Evolutionary conservation across 1,140 invertebrate genomes (phyloP).

Genomic region (Drosophila subobscura): DNA sequence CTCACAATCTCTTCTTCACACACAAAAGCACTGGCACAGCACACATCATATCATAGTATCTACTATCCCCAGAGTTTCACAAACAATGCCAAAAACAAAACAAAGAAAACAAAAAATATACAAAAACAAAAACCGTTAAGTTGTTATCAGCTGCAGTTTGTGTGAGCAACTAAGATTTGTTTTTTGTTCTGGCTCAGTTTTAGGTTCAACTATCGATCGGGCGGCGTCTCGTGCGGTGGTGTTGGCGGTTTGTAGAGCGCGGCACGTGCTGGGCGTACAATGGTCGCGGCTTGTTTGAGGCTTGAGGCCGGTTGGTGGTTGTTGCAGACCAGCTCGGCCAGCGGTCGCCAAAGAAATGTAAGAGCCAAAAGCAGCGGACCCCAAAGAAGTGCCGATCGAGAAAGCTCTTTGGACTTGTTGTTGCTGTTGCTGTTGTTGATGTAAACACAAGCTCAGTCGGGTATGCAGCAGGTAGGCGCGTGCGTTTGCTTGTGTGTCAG

Average conservation of each 20-base stretch:
- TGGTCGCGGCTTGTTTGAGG: conserved; percentile 75
- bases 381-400: conserved; percentile 48
- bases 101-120: too few species aligned
- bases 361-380: conserved; percentile 53
- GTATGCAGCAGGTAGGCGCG: conserved; percentile 1
- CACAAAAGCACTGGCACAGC: conserved; percentile 6
- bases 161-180: neutral
- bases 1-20: conserved; percentile 16
- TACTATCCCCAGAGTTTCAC: conserved; percentile 9
- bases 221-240: conserved; percentile 3
- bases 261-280: conserved; percentile 75
- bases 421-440: neutral
- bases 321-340: conserved; percentile 46
- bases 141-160: conserved; percentile 15
- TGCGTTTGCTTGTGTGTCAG: conserved; percentile 29
- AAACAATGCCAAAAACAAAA: neutral
- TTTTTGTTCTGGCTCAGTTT: conserved; percentile 19
- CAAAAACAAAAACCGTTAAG: neutral
- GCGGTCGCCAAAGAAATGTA: conserved; percentile 73
- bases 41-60: neutral
- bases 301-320: conserved; percentile 7
- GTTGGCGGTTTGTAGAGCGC: conserved; percentile 23
- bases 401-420: conserved; percentile 34
- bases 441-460: conserved; percentile 8
- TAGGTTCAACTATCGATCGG: conserved; percentile 19